Conservation (phyloP, 2,888 invertebrate genomes). For the Spisula subtruncata region DNA sequence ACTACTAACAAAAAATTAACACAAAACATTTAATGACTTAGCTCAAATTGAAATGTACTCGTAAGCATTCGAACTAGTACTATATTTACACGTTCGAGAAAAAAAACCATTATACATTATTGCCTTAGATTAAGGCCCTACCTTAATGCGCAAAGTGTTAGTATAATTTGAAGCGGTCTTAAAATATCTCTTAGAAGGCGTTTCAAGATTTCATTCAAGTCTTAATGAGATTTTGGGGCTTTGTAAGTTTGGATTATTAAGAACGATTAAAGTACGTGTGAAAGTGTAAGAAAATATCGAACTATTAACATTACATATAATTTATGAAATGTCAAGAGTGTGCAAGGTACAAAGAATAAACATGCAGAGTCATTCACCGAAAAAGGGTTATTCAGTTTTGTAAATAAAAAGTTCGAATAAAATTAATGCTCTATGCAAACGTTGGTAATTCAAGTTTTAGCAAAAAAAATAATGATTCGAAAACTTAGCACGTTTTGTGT, state of each 20-base stretch:
- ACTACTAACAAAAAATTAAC: background rate
- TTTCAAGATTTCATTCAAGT: background rate
- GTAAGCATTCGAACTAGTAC: too few species aligned
- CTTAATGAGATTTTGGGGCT: conserved; percentile 44
- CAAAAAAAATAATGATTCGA: too few species aligned
- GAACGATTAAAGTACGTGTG: background rate
- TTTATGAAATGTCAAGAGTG: background rate
- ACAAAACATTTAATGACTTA: background rate
- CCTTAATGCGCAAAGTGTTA: background rate
- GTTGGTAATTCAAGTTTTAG: too few species aligned
- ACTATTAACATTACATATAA: background rate
- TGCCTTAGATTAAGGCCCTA: too few species aligned
- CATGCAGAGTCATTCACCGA: background rate
- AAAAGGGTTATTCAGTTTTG: too few species aligned
- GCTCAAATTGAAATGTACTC: too few species aligned
- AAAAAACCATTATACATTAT: too few species aligned
- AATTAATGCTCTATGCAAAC: too few species aligned
- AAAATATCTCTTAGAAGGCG: background rate
- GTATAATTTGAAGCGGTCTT: conserved; percentile 2
- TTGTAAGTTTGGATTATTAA: conserved; percentile 30
- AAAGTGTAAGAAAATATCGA: conserved; percentile 8
- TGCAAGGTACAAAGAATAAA: background rate
- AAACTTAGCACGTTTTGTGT: too few species aligned
- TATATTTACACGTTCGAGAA: too few species aligned
- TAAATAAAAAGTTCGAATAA: too few species aligned